Evolutionary conservation across 2,888 invertebrate species (phyloP).

Genomic region (Amphipoea lucens): DNA sequence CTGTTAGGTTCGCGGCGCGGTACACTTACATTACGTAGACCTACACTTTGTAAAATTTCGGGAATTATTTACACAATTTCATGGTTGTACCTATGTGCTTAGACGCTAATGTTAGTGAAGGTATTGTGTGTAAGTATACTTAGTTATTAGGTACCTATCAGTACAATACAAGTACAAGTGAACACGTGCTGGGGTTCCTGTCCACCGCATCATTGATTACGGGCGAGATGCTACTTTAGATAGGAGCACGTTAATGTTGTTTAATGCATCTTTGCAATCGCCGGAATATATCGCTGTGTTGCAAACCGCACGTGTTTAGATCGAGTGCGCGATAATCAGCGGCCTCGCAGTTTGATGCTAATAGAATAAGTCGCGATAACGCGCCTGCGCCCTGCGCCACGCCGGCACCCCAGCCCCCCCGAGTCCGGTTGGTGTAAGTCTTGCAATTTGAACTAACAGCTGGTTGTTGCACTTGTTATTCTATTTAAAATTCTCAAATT

Average conservation of each 20-base stretch:
- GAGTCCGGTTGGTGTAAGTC: no score
- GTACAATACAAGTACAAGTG: neutral
- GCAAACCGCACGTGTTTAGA: conserved; percentile 59
- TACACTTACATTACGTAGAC: neutral
- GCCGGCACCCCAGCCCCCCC: no score
- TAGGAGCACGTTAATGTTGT: conserved; percentile 37
- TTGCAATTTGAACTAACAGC: neutral
- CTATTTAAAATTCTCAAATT: neutral
- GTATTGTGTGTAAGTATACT: neutral
- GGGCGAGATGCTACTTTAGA: conserved; percentile 49
- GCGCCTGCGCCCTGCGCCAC: neutral
- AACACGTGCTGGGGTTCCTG: conserved; percentile 15
- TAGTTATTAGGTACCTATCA: neutral
- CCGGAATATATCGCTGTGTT: neutral
- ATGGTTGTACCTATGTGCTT: neutral
- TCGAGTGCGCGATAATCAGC: conserved; percentile 49
- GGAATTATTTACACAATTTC: neutral
- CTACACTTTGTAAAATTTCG: neutral
- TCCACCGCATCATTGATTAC: neutral
- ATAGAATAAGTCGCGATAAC: conserved; percentile 66
- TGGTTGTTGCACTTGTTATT: neutral
- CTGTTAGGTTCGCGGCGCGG: neutral
- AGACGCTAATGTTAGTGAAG: neutral
- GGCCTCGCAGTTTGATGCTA: conserved; percentile 55
- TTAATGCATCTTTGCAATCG: conserved; percentile 26